Conservation (phyloP, 2,888 invertebrate species). For the Tipula lateralis region DNA sequence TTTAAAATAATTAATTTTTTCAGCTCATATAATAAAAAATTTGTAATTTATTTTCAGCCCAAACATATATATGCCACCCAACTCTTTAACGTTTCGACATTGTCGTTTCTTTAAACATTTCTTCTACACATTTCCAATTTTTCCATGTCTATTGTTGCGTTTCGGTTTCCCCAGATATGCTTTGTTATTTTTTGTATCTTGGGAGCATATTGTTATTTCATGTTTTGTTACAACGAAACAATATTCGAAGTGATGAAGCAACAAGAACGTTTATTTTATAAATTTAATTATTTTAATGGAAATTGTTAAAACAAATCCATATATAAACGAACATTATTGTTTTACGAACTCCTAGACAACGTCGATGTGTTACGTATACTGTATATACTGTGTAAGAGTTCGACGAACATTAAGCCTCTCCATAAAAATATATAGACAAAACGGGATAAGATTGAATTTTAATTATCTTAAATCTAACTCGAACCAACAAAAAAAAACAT, state of each 20-base stretch:
- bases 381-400: too few species aligned
- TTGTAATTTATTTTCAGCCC: too few species aligned
- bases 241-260: neutral
- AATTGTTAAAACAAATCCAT: neutral
- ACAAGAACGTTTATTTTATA: constrained; percentile 7
- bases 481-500: neutral
- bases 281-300: constrained; percentile 24
- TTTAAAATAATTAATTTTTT: neutral
- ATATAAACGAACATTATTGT: neutral
- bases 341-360: constrained; percentile 15
- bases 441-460: neutral
- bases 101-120: neutral
- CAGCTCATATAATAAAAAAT: neutral
- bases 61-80: neutral
- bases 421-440: neutral
- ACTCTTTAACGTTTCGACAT: neutral
- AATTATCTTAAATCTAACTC: neutral
- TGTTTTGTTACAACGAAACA: neutral
- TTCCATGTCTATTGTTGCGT: neutral
- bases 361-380: neutral
- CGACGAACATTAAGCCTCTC: neutral
- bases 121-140: neutral
- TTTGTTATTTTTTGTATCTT: neutral
- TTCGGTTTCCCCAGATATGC: neutral
- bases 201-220: neutral